Percentiles rank a stretch among this genome's conserved stretches.
Evolutionary conservation across 2,888 invertebrate species (phyloP).

Genomic region (Heteromyza rotundicornis): DNA sequence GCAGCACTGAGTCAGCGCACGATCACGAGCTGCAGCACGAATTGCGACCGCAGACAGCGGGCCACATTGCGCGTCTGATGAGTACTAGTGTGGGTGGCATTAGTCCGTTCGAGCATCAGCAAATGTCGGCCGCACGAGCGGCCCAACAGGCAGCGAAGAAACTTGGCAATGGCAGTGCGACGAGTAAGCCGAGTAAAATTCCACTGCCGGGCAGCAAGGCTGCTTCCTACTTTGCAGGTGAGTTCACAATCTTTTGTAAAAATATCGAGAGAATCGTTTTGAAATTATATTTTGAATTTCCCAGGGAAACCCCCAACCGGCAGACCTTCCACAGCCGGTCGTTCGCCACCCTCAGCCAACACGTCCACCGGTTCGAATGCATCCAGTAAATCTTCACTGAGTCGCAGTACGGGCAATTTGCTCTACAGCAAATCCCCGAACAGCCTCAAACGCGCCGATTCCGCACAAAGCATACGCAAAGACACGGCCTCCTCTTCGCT

Average conservation of each 20-base stretch:
- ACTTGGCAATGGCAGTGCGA: slow-evolving; percentile 33
- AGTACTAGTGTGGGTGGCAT: slow-evolving; percentile 55
- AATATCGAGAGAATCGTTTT: background rate
- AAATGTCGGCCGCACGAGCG: slow-evolving; percentile 26
- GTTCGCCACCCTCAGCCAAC: slow-evolving; percentile 47
- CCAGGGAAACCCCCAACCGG: slow-evolving; percentile 70
- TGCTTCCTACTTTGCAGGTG: slow-evolving; percentile 51
- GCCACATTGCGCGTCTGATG: slow-evolving; percentile 42
- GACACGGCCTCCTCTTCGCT: slow-evolving; percentile 49
- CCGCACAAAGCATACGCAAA: slow-evolving; percentile 64
- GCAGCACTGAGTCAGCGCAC: slow-evolving; percentile 72
- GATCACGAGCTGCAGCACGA: slow-evolving; percentile 60
- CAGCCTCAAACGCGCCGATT: slow-evolving; percentile 65
- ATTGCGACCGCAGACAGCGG: slow-evolving; percentile 24
- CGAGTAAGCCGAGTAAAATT: slow-evolving; percentile 73
- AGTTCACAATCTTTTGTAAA: slow-evolving; percentile 12
- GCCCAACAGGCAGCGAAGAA: slow-evolving; percentile 42
- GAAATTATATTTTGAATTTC: slow-evolving; percentile 59
- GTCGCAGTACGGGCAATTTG: slow-evolving; percentile 60
- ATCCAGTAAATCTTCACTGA: slow-evolving; percentile 58
- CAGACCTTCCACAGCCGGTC: slow-evolving; percentile 44
- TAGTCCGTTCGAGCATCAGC: slow-evolving; percentile 45
- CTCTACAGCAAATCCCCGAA: slow-evolving; percentile 49
- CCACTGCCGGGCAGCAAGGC: slow-evolving; percentile 69
- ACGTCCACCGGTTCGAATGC: slow-evolving; percentile 46